Base-by-base conservation (phyloP, 1,140 invertebrate genomes). In the Pectinophora gossypiella region DNA sequence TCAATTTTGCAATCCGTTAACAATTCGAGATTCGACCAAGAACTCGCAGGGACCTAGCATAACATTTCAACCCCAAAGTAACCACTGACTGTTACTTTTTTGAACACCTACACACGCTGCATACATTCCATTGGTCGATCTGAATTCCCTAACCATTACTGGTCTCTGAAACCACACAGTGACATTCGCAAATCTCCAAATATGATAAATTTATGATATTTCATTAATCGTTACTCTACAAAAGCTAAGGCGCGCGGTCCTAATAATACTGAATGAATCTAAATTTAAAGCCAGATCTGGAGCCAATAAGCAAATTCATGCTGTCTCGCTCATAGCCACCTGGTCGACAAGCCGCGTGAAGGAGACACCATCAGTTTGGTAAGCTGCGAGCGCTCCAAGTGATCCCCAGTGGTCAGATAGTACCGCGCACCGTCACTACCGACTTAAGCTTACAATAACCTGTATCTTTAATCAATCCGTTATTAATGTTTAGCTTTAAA, bases 381-480 rank as follows among this genome's bases (percentile, higher is more conserved):
- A 15, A 40, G 36, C 36, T 15, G 36, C 36, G 15, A 40, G n/a
- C n/a, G 36, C 36, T 40, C 36, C 36, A 32, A 32, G 1, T 32
- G 9, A 12, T 40, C 7, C 27, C 19, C 43, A 47, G 43, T 18
- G 21, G 21, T 44, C 20, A 40, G 36, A 19, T 15, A 4, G 36
- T 40, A 22, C 72, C 73, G 70, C 72, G 68, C 76, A 71, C 74
- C 74, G 74, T 76, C 76, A 79, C 73, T 75, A 80, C 65, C 59
- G 56, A 68, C 72, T 66, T 56, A 54, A 45, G 46, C 48, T 56
- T 65, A 65, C 46, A 54, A 66, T 70, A 76, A 62, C 59, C 56
- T 65, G 64, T 72, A 67, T 70, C 13, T 16, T 64, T 70, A 73
- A 82, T 76, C 69, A 75, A 80, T 50, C 48, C 35, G 20, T 67